phyloP scores from a whole-genome alignment of 2,797 vertebrate species.

The Esox lucius region DNA sequence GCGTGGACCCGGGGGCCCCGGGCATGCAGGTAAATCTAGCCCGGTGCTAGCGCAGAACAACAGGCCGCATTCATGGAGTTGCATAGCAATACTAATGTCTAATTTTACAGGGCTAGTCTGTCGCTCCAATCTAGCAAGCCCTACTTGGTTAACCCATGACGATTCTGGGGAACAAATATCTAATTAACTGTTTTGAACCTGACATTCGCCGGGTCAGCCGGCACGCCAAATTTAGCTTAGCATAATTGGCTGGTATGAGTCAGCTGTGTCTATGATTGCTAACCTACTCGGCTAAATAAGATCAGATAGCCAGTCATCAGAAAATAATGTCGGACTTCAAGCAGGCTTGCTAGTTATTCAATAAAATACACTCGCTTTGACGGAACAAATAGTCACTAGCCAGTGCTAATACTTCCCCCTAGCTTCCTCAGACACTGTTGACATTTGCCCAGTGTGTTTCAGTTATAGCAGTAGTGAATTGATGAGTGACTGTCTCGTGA shows the following conservation, averaged over 20 bases:
- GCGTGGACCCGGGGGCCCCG: constrained; percentile 95
- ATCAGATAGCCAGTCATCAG: neutral
- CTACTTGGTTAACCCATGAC: neutral
- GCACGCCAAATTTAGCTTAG: neutral
- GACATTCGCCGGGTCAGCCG: neutral
- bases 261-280: neutral
- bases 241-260: neutral
- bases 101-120: neutral
- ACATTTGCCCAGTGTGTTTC: neutral
- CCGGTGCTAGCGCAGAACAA: constrained; percentile 36
- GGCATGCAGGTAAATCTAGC: constrained; percentile 90
- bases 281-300: neutral
- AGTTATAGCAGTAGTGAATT: neutral
- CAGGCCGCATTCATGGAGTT: constrained; percentile 53
- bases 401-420: neutral
- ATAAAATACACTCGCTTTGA: neutral
- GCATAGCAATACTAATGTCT: neutral
- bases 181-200: neutral
- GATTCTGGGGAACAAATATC: neutral
- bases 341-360: neutral
- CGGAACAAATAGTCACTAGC: no score
- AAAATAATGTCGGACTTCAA: neutral
- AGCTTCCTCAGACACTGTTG: neutral
- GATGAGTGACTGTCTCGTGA: neutral
- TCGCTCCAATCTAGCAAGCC: neutral